Conservation (phyloP, 2,113 vertebrate species). For the Scomber scombrus region DNA sequence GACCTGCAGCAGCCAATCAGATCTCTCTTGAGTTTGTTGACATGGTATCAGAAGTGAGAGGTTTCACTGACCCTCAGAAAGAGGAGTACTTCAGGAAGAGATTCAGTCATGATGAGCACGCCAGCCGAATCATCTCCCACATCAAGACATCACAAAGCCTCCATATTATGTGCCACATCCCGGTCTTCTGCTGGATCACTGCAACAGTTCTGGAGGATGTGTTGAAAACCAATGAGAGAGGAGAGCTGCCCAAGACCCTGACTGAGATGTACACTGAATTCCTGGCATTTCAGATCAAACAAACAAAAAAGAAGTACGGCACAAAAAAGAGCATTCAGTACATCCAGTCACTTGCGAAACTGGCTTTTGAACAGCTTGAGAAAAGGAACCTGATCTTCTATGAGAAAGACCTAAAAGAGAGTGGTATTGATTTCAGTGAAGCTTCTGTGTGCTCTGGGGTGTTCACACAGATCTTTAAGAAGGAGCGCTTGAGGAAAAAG, state of each 20-base stretch:
- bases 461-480: constrained; percentile 28
- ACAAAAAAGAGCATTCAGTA: constrained; percentile 7
- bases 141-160: constrained; percentile 13
- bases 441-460: constrained; percentile 29
- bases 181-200: background rate
- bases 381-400: constrained; percentile 10
- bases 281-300: constrained; percentile 19
- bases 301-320: constrained; percentile 19
- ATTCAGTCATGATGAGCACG: background rate
- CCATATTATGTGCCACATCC: constrained; percentile 43
- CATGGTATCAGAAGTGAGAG: too few species aligned
- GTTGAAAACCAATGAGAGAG: background rate
- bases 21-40: too few species aligned
- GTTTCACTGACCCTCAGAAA: too few species aligned
- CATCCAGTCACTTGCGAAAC: constrained; percentile 20
- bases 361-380: constrained; percentile 1
- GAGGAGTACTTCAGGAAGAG: too few species aligned
- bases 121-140: constrained; percentile 17
- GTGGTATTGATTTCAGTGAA: background rate
- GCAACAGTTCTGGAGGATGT: constrained; percentile 2
- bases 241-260: constrained; percentile 26
- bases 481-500: background rate
- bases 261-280: constrained; percentile 29
- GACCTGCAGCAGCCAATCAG: too few species aligned
- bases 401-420: constrained; percentile 18